phyloP scores from a whole-genome alignment of 2,888 invertebrate species.

The Plutella xylostella region DNA sequence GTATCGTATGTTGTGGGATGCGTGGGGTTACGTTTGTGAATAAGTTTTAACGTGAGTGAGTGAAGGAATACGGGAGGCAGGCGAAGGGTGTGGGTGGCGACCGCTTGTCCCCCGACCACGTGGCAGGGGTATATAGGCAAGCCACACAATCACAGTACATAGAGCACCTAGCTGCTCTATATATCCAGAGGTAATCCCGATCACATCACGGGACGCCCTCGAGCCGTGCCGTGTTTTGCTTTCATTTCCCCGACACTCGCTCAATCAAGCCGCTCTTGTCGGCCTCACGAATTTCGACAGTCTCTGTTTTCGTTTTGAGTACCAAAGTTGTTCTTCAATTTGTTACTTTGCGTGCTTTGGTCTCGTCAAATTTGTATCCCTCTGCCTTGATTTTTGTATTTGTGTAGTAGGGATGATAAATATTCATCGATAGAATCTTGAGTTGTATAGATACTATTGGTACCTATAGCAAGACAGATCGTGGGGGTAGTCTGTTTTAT shows the following conservation, averaged over 20 bases:
- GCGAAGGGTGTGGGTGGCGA: constrained; percentile 27
- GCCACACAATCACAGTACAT: constrained; percentile 10
- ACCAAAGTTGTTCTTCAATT: constrained; percentile 14
- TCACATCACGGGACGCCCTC: constrained; percentile 10
- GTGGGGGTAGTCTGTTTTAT: too few species aligned
- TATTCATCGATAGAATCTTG: too few species aligned
- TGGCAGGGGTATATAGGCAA: constrained; percentile 21
- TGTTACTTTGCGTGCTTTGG: constrained; percentile 1
- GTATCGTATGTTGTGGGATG: not conserved
- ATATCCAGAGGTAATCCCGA: constrained; percentile 7
- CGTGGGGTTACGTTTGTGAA: constrained; percentile 7
- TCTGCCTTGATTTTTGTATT: constrained; percentile 13
- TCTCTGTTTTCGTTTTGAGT: constrained; percentile 9
- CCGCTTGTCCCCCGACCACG: constrained; percentile 31
- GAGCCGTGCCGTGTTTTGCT: constrained; percentile 29
- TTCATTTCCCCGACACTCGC: constrained; percentile 28
- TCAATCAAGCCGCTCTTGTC: constrained; percentile 20
- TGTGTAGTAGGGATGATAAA: not conserved
- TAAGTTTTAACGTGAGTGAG: constrained; percentile 16
- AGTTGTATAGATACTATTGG: too few species aligned
- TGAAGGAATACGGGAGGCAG: constrained; percentile 26
- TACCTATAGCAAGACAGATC: too few species aligned
- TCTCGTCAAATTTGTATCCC: not conserved
- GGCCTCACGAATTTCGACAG: constrained; percentile 10
- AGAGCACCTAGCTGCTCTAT: not conserved